Evolutionary conservation across 2,113 vertebrate species (phyloP).

Genomic region (Eonycteris spelaea): DNA sequence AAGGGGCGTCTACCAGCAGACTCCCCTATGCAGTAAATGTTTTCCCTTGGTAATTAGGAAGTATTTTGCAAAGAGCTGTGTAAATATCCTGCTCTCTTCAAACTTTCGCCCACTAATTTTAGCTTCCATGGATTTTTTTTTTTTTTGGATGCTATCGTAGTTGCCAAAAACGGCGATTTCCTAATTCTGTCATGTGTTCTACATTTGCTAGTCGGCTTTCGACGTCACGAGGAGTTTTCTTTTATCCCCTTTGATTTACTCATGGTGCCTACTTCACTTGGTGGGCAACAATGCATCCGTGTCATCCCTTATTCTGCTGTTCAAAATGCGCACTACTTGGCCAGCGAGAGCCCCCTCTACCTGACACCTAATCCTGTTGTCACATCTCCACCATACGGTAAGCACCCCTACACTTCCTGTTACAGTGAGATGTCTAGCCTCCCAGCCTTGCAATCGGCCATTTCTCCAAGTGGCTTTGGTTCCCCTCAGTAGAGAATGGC

Average conservation of each 20-base stretch:
- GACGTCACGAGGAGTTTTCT: background rate
- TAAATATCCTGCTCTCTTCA: background rate
- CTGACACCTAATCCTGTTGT: background rate
- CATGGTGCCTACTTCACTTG: background rate
- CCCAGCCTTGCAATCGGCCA: background rate
- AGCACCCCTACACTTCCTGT: background rate
- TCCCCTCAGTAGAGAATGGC: background rate
- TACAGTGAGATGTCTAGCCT: background rate
- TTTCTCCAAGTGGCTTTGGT: background rate
- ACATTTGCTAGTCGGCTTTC: background rate
- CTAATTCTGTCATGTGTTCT: too few species aligned
- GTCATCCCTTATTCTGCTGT: background rate
- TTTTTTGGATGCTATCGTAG: rapidly evolving
- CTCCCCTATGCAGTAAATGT: background rate
- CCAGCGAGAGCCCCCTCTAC: background rate
- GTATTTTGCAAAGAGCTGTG: background rate
- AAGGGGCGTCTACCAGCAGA: background rate
- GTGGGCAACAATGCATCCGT: too few species aligned
- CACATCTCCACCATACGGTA: too few species aligned
- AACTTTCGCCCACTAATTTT: background rate
- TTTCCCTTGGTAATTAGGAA: background rate
- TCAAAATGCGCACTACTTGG: background rate
- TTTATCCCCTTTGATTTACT: background rate
- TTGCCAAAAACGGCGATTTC: background rate
- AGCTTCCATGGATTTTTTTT: background rate